Evolutionary conservation across 2,113 vertebrate species (phyloP).

Genomic region (Saiga tatarica): DNA sequence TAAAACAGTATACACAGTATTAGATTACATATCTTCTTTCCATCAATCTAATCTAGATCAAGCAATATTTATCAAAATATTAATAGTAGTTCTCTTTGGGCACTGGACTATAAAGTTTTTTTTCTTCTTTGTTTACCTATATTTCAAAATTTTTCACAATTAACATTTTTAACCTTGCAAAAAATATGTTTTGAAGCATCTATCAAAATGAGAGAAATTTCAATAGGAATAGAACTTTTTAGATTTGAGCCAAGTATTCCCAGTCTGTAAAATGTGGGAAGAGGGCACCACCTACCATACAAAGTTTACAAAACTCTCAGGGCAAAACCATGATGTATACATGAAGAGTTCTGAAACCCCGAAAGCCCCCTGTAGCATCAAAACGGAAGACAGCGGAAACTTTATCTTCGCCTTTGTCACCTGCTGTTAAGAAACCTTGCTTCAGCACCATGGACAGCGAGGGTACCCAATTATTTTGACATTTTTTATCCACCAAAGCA

Average conservation of each 20-base stretch:
- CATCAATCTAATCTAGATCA: too few relatives aligned
- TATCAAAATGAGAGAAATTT: conserved; percentile 11
- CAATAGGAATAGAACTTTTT: not conserved
- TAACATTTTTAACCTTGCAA: not conserved
- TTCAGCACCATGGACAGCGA: not conserved
- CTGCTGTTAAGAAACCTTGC: not conserved
- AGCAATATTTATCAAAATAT: not conserved
- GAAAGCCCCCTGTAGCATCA: not conserved
- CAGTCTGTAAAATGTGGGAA: not conserved
- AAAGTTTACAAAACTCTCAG: not conserved
- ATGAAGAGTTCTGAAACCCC: conserved; percentile 8
- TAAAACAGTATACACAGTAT: not conserved
- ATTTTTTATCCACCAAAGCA: not conserved
- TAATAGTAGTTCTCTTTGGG: not conserved
- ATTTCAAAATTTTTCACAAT: not conserved
- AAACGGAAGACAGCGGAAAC: not conserved
- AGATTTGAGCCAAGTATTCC: not conserved
- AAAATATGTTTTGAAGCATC: not conserved
- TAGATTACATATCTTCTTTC: not conserved
- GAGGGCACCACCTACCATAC: not conserved
- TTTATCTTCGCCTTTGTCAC: not conserved
- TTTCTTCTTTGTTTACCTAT: not conserved
- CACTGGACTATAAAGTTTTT: not conserved
- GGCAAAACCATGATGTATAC: not conserved
- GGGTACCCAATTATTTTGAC: not conserved